These are phyloP conservation scores for Oscheius sp. DNA, from an alignment of 1,140 invertebrate genomes.

Conservation along the genomic window DNA sequence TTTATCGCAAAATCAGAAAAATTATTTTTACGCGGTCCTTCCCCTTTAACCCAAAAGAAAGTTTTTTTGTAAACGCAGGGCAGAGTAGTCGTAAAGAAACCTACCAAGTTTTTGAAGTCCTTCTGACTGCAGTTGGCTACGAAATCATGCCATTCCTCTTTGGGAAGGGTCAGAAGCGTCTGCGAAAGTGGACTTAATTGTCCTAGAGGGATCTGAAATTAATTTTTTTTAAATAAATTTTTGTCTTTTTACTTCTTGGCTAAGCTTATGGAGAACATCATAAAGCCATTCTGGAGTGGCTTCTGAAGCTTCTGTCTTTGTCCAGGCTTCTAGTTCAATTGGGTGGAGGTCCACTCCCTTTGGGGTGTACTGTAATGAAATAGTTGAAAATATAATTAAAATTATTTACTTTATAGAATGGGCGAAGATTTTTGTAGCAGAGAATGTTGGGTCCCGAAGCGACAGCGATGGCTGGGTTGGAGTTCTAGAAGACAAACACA, in stretches of 20 bases:
- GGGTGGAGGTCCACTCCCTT: not conserved
- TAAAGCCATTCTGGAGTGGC: not conserved
- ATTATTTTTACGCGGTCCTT: too few relatives aligned
- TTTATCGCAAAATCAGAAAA: too few relatives aligned
- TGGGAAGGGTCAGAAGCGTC: not conserved
- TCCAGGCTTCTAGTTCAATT: constrained; percentile 7
- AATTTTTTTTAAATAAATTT: not conserved
- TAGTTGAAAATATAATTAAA: not conserved
- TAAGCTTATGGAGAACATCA: not conserved
- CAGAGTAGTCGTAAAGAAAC: too few relatives aligned
- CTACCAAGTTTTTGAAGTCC: not conserved
- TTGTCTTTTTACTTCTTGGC: not conserved
- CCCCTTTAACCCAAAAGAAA: too few relatives aligned
- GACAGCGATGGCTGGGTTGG: not conserved
- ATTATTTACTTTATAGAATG: not conserved
- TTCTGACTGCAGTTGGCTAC: not conserved
- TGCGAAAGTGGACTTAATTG: not conserved
- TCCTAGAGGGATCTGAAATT: not conserved
- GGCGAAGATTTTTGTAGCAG: not conserved
- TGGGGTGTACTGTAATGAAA: not conserved
- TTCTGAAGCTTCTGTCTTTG: not conserved
- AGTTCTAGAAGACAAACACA: too few relatives aligned
- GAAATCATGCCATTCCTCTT: not conserved
- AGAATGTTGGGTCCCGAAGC: constrained; percentile 7
- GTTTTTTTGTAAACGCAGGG: too few relatives aligned